phyloP scores from a whole-genome alignment of 2,888 invertebrate genomes.

The Cosmia pyralina region DNA sequence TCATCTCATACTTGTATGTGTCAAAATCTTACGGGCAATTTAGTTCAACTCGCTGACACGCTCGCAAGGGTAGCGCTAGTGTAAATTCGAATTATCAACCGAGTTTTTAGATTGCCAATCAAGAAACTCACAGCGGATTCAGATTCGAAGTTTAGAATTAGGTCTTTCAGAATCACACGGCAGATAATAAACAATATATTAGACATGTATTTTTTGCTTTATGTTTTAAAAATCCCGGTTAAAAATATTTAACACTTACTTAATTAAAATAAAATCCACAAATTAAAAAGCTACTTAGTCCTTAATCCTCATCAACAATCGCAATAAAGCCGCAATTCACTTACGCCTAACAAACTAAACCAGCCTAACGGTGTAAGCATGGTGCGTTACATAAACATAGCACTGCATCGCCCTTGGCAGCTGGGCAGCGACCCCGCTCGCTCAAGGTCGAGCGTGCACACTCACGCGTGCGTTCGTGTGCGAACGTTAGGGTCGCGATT shows the following conservation, averaged over 20 bases:
- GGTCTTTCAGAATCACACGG: too few relatives aligned
- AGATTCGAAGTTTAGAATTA: too few relatives aligned
- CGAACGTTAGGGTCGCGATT: conserved; percentile 46
- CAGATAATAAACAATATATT: too few relatives aligned
- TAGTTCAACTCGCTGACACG: too few relatives aligned
- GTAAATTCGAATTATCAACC: too few relatives aligned
- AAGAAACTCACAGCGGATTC: too few relatives aligned
- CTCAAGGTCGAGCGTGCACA: conserved; percentile 76
- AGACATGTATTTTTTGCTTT: too few relatives aligned
- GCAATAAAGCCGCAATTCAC: conserved; percentile 36
- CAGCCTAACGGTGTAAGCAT: conserved; percentile 63
- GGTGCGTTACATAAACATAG: conserved; percentile 70
- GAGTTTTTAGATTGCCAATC: too few relatives aligned
- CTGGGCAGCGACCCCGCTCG: conserved; percentile 77
- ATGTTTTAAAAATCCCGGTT: neutral
- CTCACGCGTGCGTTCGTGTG: conserved; percentile 41
- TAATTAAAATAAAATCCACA: neutral
- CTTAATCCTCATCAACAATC: neutral
- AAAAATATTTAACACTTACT: neutral
- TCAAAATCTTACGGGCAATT: too few relatives aligned
- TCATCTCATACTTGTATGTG: too few relatives aligned
- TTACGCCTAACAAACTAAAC: conserved; percentile 34
- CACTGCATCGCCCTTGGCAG: conserved; percentile 76
- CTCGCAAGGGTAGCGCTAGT: too few relatives aligned
- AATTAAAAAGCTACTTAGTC: too few relatives aligned